These are phyloP conservation scores for Drosophila funebris DNA, from an alignment of 1,140 invertebrate genomes.

Conservation along the genomic window DNA sequence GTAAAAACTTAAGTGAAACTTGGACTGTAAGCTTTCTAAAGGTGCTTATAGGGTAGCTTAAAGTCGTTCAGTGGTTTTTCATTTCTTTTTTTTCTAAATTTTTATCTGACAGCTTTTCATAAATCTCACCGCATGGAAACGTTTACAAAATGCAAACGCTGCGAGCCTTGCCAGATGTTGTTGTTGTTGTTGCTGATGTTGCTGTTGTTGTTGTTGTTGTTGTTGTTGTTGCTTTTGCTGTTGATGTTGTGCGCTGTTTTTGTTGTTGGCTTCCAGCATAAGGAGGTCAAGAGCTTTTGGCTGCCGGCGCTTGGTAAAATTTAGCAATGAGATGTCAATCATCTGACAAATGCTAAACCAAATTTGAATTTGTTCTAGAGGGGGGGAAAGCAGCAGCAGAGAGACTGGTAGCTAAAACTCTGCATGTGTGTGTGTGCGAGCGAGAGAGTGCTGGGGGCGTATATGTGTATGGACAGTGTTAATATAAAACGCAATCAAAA, in stretches of 20 bases:
- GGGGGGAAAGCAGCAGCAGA: neutral
- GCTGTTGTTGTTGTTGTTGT: neutral
- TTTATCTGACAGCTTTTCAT: constrained; percentile 55
- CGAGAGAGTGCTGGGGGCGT: constrained; percentile 30
- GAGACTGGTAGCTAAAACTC: neutral
- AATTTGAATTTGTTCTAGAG: constrained; percentile 23
- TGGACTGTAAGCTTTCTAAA: neutral
- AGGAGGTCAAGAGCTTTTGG: constrained; percentile 41
- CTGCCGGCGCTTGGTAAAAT: constrained; percentile 28
- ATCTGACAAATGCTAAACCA: constrained; percentile 43
- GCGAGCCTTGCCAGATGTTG: constrained; percentile 23
- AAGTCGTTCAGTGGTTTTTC: neutral
- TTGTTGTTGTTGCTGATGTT: neutral
- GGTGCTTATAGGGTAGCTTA: neutral
- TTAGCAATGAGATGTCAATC: constrained; percentile 48
- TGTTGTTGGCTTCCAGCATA: constrained; percentile 14
- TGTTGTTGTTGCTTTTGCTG: constrained; percentile 13
- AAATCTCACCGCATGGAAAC: constrained; percentile 46
- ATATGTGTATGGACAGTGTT: constrained; percentile 42
- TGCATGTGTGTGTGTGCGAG: constrained; percentile 2
- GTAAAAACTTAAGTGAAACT: too few species aligned
- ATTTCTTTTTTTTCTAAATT: neutral
- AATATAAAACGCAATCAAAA: constrained; percentile 79
- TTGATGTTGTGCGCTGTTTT: constrained; percentile 6
- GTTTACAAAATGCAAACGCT: constrained; percentile 45